Evolutionary conservation across 92 coral and sea anemone species (phyloP), one percentile per base, ranked within the genome.

Genomic region (Porites rus): DNA sequence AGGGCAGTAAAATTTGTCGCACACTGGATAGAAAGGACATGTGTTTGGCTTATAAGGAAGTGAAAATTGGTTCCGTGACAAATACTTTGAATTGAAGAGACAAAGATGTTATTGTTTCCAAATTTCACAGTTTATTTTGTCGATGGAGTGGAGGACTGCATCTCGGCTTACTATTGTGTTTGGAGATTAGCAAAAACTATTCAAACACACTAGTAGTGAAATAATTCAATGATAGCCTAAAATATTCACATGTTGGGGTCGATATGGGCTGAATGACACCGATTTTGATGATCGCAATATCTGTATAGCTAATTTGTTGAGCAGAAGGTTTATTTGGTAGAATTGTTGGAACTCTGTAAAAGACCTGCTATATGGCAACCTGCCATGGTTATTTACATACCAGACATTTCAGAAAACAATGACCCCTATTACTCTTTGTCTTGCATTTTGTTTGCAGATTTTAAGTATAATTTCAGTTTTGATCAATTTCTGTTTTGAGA

Each of bases 61-160:
- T 62, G 20, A 53, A 7, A 6, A 31, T 31, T 13, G 10, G 56
- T 77, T 43, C 20, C 81, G 59, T 61, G 81, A 62, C 69, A 77
- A 77, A 2, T 1, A 20, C 18, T 28, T 17, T 1, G 11, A 61
- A 62, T 1, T 43, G 70, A 17, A 77, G 62, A 38, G 18, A 17
- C 50, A 25, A 77, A 61, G 43, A 25, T 62, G 81, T 62, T 61
- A 28, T 50, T 77, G 51, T 62, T 77, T 50, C 70, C 81, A 62
- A 62, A 2, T 69, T 60, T 77, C 60, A 77, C 53, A 77, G 21
- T 77, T 77, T 61, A 77, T 77, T 77, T 60, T 28, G 69, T 77
- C 81, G 62, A 17, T 77, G 69, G 17, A 14, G 22, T 58, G 22
- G 8, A 58, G 65, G 16, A 75, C 50, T 38, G 24, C 51, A 58